Evolutionary conservation across 2,113 vertebrate genomes (phyloP).

Genomic region (Myrmecobius fasciatus): DNA sequence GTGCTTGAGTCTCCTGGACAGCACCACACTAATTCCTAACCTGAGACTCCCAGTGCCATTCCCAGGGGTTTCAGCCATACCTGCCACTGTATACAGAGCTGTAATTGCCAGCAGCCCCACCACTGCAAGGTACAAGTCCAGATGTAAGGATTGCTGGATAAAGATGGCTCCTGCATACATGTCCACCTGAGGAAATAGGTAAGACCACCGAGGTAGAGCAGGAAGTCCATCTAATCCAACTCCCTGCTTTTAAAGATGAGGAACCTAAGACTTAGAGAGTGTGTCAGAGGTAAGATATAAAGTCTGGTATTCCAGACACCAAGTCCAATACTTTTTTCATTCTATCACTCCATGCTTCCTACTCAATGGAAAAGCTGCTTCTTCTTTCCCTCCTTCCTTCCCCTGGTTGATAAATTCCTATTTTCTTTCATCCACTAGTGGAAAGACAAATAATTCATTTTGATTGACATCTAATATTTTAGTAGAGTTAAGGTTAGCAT

Average conservation of each 20-base stretch:
- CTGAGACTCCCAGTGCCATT: background rate
- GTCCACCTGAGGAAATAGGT: conserved; percentile 88
- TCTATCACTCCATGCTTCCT: background rate
- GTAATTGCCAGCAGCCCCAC: conserved; percentile 87
- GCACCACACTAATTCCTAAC: background rate
- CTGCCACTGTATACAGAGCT: conserved; percentile 93
- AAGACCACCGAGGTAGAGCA: accelerated
- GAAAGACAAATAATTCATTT: background rate
- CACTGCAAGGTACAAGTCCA: conserved; percentile 94
- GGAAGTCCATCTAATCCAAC: background rate
- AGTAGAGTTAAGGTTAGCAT: background rate
- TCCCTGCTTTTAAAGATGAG: background rate
- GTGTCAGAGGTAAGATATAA: background rate
- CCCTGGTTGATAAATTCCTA: background rate
- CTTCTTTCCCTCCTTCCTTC: background rate
- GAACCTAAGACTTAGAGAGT: background rate
- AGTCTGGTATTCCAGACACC: background rate
- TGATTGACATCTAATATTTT: background rate
- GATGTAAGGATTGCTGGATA: conserved; percentile 94
- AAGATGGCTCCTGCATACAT: conserved; percentile 98
- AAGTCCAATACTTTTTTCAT: background rate
- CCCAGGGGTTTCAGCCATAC: conserved; percentile 74
- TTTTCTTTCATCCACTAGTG: background rate
- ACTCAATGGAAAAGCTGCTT: background rate
- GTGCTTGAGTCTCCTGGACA: background rate